A percentile compares a stretch with the other conserved stretches of the same genome.
These are phyloP conservation scores for Bombus picipes DNA, from an alignment of 1,140 invertebrate species.

Conservation along the genomic window DNA sequence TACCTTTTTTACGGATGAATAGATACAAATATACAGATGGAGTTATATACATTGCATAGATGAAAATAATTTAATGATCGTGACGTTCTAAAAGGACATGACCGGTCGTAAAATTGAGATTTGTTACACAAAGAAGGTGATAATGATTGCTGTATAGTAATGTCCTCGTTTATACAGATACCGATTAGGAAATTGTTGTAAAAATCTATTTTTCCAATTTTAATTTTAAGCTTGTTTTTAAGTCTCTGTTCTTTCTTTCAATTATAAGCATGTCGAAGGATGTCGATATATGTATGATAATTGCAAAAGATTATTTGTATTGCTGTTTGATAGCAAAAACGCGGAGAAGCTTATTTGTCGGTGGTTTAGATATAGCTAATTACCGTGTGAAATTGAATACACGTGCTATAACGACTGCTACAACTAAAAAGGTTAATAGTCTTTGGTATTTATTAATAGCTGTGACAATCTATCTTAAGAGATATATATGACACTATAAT, in stretches of 20 bases:
- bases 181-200: background rate
- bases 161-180: background rate
- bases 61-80: too few species aligned
- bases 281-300: background rate
- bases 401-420: background rate
- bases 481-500: constrained; percentile 17
- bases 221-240: background rate
- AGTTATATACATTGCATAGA: background rate
- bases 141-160: background rate
- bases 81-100: too few species aligned
- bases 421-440: constrained; percentile 32
- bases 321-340: background rate
- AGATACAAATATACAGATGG: constrained; percentile 29
- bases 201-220: background rate
- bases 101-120: background rate
- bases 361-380: background rate
- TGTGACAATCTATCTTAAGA: constrained; percentile 16
- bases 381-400: constrained; percentile 20
- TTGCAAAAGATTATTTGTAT: background rate
- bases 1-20: constrained; percentile 41
- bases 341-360: background rate
- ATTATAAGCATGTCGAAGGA: background rate
- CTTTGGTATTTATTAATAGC: constrained; percentile 48
- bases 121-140: background rate
- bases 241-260: background rate